Conservation (phyloP, 2,888 invertebrate species). For the Agrotis ipsilon region DNA sequence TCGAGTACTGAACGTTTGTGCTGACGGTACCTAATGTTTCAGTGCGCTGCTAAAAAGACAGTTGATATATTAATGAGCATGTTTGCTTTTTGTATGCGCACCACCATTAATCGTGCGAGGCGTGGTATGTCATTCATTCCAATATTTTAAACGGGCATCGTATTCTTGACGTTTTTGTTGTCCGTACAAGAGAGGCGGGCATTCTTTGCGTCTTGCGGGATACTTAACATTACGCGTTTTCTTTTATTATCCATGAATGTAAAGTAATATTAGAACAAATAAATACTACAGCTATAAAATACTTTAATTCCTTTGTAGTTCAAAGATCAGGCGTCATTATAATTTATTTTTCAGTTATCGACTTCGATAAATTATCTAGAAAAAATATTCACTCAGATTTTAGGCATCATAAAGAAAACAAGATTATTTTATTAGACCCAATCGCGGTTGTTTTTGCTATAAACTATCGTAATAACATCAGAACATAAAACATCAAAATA, state of each 20-base stretch:
- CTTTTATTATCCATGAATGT: conserved; percentile 58
- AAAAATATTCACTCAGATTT: conserved; percentile 22
- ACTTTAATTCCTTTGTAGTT: conserved; percentile 39
- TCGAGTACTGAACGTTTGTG: conserved; percentile 67
- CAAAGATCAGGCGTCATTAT: conserved; percentile 51
- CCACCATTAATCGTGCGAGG: conserved; percentile 89
- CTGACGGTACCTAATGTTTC: conserved; percentile 83
- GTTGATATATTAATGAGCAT: conserved; percentile 91
- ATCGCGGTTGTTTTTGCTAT: conserved; percentile 32
- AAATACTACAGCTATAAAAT: conserved; percentile 28
- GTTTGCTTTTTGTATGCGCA: conserved; percentile 89
- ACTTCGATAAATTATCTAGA: conserved; percentile 16
- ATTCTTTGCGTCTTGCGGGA: conserved; percentile 79
- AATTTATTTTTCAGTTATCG: conserved; percentile 48
- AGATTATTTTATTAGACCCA: conserved; percentile 45
- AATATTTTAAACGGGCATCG: conserved; percentile 89
- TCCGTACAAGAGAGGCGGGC: conserved; percentile 84
- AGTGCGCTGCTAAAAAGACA: conserved; percentile 87
- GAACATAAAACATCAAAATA: conserved; percentile 37
- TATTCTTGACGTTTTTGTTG: conserved; percentile 87
- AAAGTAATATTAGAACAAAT: conserved; percentile 47
- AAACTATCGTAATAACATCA: conserved; percentile 53
- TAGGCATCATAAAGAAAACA: conserved; percentile 32
- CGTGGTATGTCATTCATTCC: conserved; percentile 91
- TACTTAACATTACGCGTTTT: conserved; percentile 70